phyloP scores from a whole-genome alignment of 1,140 invertebrate species.

The Frieseomelitta varia region DNA sequence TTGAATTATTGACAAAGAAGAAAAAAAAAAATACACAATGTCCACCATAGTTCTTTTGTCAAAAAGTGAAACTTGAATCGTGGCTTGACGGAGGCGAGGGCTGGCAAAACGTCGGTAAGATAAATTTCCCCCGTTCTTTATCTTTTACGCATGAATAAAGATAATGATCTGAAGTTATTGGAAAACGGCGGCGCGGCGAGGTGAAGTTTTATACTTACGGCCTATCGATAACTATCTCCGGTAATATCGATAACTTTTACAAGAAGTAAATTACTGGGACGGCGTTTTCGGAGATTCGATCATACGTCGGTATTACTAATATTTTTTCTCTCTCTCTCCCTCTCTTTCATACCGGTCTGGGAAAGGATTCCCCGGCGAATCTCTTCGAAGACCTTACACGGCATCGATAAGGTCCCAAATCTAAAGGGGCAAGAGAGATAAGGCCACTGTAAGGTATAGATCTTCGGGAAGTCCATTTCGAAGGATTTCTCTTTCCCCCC shows the following conservation, averaged over 20 bases:
- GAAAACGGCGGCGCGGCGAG: background rate
- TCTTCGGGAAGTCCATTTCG: constrained; percentile 23
- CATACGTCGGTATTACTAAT: constrained; percentile 16
- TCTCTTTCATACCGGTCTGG: background rate
- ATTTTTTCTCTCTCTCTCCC: constrained; percentile 8
- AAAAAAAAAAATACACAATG: no score
- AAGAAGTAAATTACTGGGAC: constrained; percentile 48
- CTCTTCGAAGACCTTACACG: background rate
- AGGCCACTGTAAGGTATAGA: constrained; percentile 18
- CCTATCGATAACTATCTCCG: constrained; percentile 51
- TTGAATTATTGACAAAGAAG: no score
- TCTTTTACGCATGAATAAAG: constrained; percentile 53
- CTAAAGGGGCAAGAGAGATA: constrained; percentile 33
- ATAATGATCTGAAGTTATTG: constrained; percentile 51
- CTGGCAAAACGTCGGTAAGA: constrained; percentile 20
- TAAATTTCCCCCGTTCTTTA: constrained; percentile 43
- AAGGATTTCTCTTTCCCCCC: constrained; percentile 4
- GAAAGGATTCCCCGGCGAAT: constrained; percentile 9
- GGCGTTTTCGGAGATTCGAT: constrained; percentile 37
- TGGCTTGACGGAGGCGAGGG: background rate
- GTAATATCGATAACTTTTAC: constrained; percentile 63
- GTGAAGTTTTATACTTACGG: constrained; percentile 41
- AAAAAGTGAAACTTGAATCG: background rate
- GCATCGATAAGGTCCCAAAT: constrained; percentile 35
- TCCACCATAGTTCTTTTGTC: no score